Base-by-base conservation (phyloP, 2,888 invertebrate genomes). In the Unio pictorum region DNA sequence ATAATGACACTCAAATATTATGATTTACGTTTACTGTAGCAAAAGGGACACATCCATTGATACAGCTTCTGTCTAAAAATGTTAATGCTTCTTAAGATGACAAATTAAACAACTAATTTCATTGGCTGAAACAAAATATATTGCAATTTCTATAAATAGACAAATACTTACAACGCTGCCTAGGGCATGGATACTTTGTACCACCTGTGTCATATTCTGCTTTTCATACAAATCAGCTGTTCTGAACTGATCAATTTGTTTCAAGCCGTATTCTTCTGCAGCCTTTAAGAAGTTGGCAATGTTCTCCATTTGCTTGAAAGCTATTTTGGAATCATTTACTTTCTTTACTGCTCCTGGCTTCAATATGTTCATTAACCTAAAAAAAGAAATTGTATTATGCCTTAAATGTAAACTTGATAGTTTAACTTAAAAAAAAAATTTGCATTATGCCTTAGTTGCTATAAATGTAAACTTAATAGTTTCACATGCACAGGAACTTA, bases 301-400 rank as follows among this genome's bases (percentile, higher is more conserved):
- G 90, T 99, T 99, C 91, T 99, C 98, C 98, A 99, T 99, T 91
- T 97, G 97, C 89, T 98, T 98, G 91, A 98, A 87, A n/a, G 86
- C 81, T 72, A 85, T 74, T 45, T 78, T 93, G 72, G 94, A 94
- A 83, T 93, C 94, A 91, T 98, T 97, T 80, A 98, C 96, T 90
- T 97, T 98, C 91, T 96, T 97, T 4, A 98, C 95, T 0, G 95
- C 95, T n/a, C 96, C 96, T 1, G 98, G 97, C 0, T 94, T 92
- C 72, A 99, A 91, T 91, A 96, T 96, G 91, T 98, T 98, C 87
- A 95, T 95, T 65, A 98, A 92, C 87, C 91, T 91, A 74, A 58
- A 83, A 81, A 55, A 64, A 64, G 57, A 62, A 56, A 26, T 67
- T 28, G 34, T 58, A 11, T 23, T 54, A 23, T 23, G 11, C 20